Percentiles rank a stretch among this genome's conserved stretches.
Conservation (phyloP, 2,797 vertebrate species). For the Toxotes lorentzi region DNA sequence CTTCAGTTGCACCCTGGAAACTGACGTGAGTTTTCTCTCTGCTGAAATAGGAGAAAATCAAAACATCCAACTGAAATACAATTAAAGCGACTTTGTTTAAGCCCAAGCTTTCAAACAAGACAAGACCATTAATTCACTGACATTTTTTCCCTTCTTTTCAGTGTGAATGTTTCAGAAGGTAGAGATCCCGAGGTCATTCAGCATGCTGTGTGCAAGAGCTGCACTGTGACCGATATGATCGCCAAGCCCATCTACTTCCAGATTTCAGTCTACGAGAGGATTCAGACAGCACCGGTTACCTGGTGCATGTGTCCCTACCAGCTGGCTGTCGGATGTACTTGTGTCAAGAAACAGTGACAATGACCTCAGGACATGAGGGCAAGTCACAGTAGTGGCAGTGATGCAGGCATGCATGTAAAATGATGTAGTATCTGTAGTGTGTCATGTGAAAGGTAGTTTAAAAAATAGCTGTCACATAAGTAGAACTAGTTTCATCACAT, state of each 20-base stretch:
- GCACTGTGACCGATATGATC: background rate
- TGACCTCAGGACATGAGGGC: background rate
- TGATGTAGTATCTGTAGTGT: background rate
- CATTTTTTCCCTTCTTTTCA: constrained; percentile 8
- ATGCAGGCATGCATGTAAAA: too few species aligned
- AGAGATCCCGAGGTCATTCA: constrained; percentile 76
- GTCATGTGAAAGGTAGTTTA: background rate
- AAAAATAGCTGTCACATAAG: background rate
- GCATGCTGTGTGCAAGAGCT: constrained; percentile 81
- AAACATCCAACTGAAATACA: too few species aligned
- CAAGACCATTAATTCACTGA: background rate
- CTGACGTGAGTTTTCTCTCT: background rate
- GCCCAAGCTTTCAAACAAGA: too few species aligned
- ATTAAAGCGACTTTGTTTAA: too few species aligned
- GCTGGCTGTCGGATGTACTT: constrained; percentile 62
- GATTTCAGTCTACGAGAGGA: background rate
- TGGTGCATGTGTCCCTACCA: constrained; percentile 38
- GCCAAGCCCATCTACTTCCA: background rate
- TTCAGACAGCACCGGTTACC: fast-evolving
- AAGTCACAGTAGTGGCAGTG: too few species aligned
- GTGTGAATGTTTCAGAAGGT: constrained; percentile 68
- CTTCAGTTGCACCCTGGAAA: constrained; percentile 42
- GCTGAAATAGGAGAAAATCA: too few species aligned
- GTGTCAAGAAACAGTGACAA: background rate
- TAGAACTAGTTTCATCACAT: background rate